phyloP scores from a whole-genome alignment of 2,797 vertebrate genomes.

The Macropus fuliginosus region DNA sequence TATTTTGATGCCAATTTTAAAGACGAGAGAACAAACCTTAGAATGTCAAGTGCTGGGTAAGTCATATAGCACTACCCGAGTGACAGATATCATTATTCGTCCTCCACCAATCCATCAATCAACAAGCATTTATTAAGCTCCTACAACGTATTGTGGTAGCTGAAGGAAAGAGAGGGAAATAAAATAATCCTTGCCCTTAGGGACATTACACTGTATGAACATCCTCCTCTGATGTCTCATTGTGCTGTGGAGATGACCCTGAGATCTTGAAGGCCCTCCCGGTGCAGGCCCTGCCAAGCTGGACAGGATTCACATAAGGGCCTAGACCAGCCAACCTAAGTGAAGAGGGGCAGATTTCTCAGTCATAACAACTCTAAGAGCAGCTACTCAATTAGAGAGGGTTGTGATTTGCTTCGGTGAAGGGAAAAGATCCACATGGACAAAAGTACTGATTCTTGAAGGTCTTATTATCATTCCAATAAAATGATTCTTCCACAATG shows the following conservation, averaged over 20 bases:
- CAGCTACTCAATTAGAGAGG: neutral
- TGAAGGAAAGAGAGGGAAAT: neutral
- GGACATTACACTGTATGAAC: neutral
- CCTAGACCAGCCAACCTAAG: neutral
- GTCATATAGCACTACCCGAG: neutral
- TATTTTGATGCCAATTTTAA: neutral
- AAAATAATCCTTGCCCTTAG: neutral
- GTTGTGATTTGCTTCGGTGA: neutral
- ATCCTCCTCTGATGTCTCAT: neutral
- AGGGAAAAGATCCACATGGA: neutral
- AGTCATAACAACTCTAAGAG: neutral
- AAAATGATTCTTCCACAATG: neutral
- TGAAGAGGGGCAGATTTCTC: neutral
- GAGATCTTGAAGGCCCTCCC: neutral
- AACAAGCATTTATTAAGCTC: neutral
- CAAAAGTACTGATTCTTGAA: neutral
- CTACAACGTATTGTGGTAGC: neutral
- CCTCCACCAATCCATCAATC: neutral
- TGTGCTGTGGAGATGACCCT: neutral
- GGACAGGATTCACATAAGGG: neutral
- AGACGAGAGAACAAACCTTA: conserved; percentile 30
- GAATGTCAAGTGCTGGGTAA: neutral
- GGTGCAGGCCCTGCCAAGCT: neutral
- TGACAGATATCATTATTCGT: neutral
- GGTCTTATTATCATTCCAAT: neutral